Base-by-base conservation (phyloP, 2,888 invertebrate genomes). In the Sepioteuthis lessoniana region DNA sequence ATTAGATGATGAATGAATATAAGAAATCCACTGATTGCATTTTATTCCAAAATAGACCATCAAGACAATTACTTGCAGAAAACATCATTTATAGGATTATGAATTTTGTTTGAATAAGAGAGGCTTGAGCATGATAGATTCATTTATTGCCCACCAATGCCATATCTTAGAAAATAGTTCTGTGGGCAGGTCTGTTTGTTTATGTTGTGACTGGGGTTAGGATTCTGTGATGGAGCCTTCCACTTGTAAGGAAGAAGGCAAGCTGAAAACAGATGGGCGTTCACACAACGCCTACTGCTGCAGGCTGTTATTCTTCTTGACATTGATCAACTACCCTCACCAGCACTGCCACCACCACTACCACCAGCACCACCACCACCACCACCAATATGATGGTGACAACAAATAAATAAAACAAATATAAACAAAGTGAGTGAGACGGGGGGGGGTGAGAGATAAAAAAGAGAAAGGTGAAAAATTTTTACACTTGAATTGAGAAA, bases 1-100 rank as follows among this genome's bases (percentile, higher is more conserved):
- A 76, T 76, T 76, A n/a, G n/a, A 8, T 76, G n/a, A 76, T 76
- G n/a, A 76, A n/a, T 31, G 76, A 19, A 76, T 31, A n/a, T n/a
- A 76, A 76, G 76, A 76, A 76, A 76, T n/a, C n/a, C n/a, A 76
- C 76, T 76, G n/a, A 76, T 76, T 76, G 76, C n/a, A 76, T 76
- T 76, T 76, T 76, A 76, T 76, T 76, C n/a, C 31, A 31, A n/a
- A n/a, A n/a, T 76, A 76, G n/a, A 76, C 1, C 16, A n/a, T 31
- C 10, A 76, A 76, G 76, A 76, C 10, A 76, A 76, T 76, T 35
- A n/a, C 76, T 76, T 76, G n/a, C 13, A 76, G n/a, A 76, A n/a
- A 35, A 19, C 76, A 76, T 1, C 19, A 8, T 35, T 76, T 31
- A 76, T 7, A 35, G n/a, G 13, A n/a, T 76, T n/a, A 76, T n/a